Evolutionary conservation across 2,888 invertebrate genomes (phyloP), one percentile per base, ranked within the genome.

Genomic region (Monoplex corrugatus): DNA sequence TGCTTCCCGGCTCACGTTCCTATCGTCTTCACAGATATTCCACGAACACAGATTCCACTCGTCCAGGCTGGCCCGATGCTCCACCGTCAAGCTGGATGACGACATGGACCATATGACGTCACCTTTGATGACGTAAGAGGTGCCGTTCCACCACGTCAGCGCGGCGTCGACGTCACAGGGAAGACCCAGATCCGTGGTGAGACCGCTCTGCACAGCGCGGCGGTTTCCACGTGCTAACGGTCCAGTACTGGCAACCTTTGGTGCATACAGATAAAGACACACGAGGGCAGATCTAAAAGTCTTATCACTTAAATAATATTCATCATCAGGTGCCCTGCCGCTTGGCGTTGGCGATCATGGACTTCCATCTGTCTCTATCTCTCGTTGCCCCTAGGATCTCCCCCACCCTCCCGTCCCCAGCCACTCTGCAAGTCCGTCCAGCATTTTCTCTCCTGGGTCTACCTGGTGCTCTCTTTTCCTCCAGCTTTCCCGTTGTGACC

Each of bases 141-240:
- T 88, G 44, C 88, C 88, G 45, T 88, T 82, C 10, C 8, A 2
- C 89, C 88, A 90, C 23, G 68, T 83, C 23, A 90, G 50, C 6
- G 91, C 91, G 8, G 91, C 91, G 43, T 90, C 88, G 23, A 89
- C 78, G 80, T 88, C 57, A 63, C 91, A 91, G 8, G 90, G 91
- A 16, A 91, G 80, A 2, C 88, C 90, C 19, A 89, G 43, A 35
- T 75, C 86, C 10, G 68, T 40, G 23, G 63, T 88, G 44, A 13
- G 5, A 10, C 88, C 88, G n/a, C 40, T 35, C 16, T 38, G 80
- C 1, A n/a, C 16, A 28, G 88, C 88, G 0, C 44, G 44, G 88
- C 82, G 63, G 43, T 32, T 43, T 3, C 13, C 19, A 23, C 83
- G 63, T 1, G n/a, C n/a, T 63, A n/a, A 88, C 3, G 6, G 50